These are phyloP conservation scores for Orgyia antiqua DNA, from an alignment of 2,888 invertebrate species.

Conservation along the genomic window DNA sequence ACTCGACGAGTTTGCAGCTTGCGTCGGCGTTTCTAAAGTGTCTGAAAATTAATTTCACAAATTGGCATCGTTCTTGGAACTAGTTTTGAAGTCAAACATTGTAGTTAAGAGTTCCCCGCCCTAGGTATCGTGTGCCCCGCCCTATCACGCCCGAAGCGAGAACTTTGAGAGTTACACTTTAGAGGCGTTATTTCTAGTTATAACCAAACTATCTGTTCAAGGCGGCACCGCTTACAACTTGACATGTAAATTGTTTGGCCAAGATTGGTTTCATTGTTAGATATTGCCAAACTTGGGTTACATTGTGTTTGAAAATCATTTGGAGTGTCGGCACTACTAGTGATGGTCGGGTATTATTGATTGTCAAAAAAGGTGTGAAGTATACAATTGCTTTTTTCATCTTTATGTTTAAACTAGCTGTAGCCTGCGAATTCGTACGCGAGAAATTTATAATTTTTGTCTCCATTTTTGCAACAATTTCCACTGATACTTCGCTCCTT, in stretches of 20 bases:
- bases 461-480: no score
- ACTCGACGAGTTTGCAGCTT: conserved; percentile 36
- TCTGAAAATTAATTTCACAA: conserved; percentile 53
- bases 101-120: conserved; percentile 40
- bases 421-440: no score
- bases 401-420: no score
- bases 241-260: conserved; percentile 56
- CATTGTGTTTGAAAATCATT: conserved; percentile 16
- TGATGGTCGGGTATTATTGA: no score
- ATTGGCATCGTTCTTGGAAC: conserved; percentile 49
- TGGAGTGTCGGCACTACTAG: conserved; percentile 17
- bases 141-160: conserved; percentile 53
- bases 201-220: conserved; percentile 9
- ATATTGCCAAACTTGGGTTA: conserved; percentile 16
- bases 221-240: conserved; percentile 25
- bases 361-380: no score
- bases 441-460: no score
- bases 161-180: conserved; percentile 5
- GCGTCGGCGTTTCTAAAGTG: conserved; percentile 31
- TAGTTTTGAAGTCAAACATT: conserved; percentile 40
- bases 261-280: conserved; percentile 39
- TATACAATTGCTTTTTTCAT: no score
- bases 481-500: no score
- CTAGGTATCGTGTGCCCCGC: conserved; percentile 48
- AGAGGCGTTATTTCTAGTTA: conserved; percentile 11